Base-by-base conservation (phyloP, 2,888 invertebrate genomes). In the Habroteleia sp. region DNA sequence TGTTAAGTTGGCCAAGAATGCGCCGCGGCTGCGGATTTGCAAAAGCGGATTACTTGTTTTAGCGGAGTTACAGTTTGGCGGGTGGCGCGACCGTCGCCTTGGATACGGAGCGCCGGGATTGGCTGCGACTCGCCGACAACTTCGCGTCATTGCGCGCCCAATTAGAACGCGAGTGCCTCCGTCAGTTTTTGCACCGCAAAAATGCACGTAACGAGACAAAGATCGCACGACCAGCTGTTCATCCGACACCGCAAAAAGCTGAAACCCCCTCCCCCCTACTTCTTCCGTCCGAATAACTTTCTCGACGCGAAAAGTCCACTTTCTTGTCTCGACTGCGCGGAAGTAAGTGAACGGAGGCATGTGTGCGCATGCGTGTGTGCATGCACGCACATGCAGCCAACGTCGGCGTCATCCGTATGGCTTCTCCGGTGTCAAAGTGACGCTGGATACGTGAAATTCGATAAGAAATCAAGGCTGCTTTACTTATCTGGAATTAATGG, bases 391-490 rank as follows among this genome's bases (percentile, higher is more conserved):
- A 29, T 11, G n/a, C n/a, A n/a, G n/a, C n/a, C n/a, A 35, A 8
- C 17, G 11, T 25, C 14, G 11, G 11, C 16, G 62, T 62, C 60
- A 62, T 60, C 69, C 62, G 60, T 54, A 39, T 37, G 69, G 69
- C 69, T 71, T 71, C 69, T 71, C 62, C 11, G 41, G 62, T 71
- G 69, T 71, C 69, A 65, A 56, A 58, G 52, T 52, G 58, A 50
- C 58, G 66, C 35, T 13, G 68, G 58, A 39, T 42, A 52, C 60
- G 42, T 60, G 69, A 69, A 69, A 69, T 60, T 48, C 44, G 69
- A 69, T 58, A 58, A 60, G 60, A 69, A 58, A 52, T 50, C 69
- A 42, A 60, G 42, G 60, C 56, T 48, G 56, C 39, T 48, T 56
- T 58, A 41, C 56, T 68, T 65, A 65, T 65, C 56, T 54, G 33